Evolutionary conservation across 2,888 invertebrate species (phyloP).

Genomic region (Globia sparganii): DNA sequence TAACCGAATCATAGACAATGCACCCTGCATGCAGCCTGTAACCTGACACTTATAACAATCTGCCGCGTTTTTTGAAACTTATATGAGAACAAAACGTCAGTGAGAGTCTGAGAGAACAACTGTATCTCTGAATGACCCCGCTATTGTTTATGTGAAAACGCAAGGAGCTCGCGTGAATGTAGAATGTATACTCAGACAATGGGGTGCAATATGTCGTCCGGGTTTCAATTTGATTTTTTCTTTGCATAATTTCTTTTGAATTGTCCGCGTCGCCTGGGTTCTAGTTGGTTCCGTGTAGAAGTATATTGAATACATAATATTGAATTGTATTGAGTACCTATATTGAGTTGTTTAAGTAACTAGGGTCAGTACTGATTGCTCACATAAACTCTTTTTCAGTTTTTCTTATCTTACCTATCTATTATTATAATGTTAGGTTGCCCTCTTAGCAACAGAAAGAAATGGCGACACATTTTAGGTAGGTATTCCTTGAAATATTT

Average conservation of each 20-base stretch:
- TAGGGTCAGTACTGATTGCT: not conserved
- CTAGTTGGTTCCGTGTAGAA: not conserved
- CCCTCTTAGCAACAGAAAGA: not conserved
- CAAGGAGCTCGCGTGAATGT: slow-evolving; percentile 46
- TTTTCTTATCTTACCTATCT: not conserved
- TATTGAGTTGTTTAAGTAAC: no score
- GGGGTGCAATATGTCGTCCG: slow-evolving; percentile 45
- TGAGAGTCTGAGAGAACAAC: slow-evolving; percentile 41
- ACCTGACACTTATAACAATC: slow-evolving; percentile 42
- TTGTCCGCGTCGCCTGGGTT: not conserved
- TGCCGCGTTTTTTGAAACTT: slow-evolving; percentile 50
- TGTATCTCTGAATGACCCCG: slow-evolving; percentile 56
- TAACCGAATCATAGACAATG: slow-evolving; percentile 61
- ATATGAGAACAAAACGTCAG: slow-evolving; percentile 26
- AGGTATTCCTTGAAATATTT: not conserved
- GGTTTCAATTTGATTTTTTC: slow-evolving; percentile 32
- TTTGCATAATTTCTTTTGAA: slow-evolving; percentile 34
- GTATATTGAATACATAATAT: no score
- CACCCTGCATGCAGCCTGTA: slow-evolving; percentile 41
- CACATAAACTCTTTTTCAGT: not conserved
- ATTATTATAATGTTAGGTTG: not conserved
- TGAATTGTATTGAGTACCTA: no score
- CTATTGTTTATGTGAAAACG: slow-evolving; percentile 64
- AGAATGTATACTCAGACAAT: slow-evolving; percentile 60
- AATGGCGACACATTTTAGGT: not conserved